phyloP scores from a whole-genome alignment of 2,888 invertebrate genomes.

The Sesia bembeciformis region DNA sequence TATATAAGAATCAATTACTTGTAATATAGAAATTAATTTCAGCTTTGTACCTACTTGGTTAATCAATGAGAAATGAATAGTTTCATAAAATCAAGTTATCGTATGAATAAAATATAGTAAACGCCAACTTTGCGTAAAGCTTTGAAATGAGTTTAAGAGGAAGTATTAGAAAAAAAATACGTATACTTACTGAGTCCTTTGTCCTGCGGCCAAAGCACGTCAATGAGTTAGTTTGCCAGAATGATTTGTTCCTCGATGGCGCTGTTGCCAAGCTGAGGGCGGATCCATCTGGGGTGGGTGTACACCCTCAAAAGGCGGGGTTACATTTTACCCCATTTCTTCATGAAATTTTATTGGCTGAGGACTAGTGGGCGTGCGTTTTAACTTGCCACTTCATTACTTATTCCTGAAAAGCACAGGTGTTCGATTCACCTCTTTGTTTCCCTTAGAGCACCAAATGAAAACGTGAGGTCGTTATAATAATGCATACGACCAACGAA shows the following conservation, averaged over 20 bases:
- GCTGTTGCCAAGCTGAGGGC: constrained; percentile 8
- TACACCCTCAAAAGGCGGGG: constrained; percentile 29
- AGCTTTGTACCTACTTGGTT: no score
- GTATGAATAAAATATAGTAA: no score
- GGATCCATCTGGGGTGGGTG: constrained; percentile 21
- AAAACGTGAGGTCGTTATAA: not conserved
- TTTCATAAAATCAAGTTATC: no score
- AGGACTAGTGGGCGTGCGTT: constrained; percentile 23
- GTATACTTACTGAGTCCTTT: not conserved
- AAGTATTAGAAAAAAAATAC: no score
- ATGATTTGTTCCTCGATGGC: constrained; percentile 22
- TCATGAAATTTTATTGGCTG: constrained; percentile 27
- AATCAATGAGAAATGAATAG: no score
- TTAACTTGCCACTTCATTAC: constrained; percentile 20
- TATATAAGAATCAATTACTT: no score
- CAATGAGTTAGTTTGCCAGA: constrained; percentile 16
- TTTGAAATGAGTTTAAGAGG: no score
- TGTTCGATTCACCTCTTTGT: not conserved
- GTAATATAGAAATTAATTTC: no score
- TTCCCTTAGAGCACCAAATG: not conserved
- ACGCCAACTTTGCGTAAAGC: no score
- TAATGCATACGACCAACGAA: not conserved
- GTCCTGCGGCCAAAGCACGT: constrained; percentile 6
- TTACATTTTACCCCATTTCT: constrained; percentile 24
- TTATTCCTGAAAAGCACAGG: constrained; percentile 17